These are phyloP conservation scores for Lithobates sylvaticus DNA, from an alignment of 2,797 vertebrate genomes.

Conservation along the genomic window DNA sequence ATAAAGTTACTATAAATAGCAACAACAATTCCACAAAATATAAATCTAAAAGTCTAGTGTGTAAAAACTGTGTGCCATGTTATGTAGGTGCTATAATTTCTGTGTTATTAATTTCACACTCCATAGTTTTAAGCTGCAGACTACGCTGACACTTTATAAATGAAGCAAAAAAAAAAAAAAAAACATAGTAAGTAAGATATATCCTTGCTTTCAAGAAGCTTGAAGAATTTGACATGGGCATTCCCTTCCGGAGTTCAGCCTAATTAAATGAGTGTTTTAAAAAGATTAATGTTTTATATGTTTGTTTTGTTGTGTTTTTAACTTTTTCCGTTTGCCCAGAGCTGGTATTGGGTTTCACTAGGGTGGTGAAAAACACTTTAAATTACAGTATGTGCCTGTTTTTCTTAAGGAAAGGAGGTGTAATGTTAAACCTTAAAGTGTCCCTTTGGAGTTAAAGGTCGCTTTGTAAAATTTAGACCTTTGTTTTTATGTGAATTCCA, in stretches of 20 bases:
- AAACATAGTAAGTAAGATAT: constrained; percentile 13
- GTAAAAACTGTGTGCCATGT: not conserved
- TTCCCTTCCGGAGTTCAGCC: constrained; percentile 16
- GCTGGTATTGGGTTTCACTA: constrained; percentile 48
- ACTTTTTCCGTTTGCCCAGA: constrained; percentile 38
- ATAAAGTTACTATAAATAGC: constrained; percentile 6
- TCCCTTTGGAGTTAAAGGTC: constrained; percentile 51
- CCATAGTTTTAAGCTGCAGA: constrained; percentile 27
- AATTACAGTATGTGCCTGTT: constrained; percentile 52
- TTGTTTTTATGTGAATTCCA: constrained; percentile 42
- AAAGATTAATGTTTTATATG: constrained; percentile 50
- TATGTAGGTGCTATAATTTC: constrained; percentile 19
- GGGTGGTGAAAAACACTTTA: constrained; percentile 15
- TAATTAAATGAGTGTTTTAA: constrained; percentile 48
- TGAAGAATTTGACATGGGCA: not conserved
- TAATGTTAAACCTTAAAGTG: constrained; percentile 46
- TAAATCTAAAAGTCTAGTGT: constrained; percentile 4
- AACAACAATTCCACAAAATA: not conserved
- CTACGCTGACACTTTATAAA: constrained; percentile 48
- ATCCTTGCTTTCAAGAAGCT: constrained; percentile 22
- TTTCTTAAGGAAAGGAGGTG: constrained; percentile 41
- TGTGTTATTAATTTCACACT: constrained; percentile 34
- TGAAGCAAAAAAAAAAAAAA: not conserved
- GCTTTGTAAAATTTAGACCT: constrained; percentile 40
- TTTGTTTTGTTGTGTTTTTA: constrained; percentile 36